Evolutionary conservation across 2,888 invertebrate genomes (phyloP), one percentile per base, ranked within the genome.

Genomic region (Oscheius myriophilus): DNA sequence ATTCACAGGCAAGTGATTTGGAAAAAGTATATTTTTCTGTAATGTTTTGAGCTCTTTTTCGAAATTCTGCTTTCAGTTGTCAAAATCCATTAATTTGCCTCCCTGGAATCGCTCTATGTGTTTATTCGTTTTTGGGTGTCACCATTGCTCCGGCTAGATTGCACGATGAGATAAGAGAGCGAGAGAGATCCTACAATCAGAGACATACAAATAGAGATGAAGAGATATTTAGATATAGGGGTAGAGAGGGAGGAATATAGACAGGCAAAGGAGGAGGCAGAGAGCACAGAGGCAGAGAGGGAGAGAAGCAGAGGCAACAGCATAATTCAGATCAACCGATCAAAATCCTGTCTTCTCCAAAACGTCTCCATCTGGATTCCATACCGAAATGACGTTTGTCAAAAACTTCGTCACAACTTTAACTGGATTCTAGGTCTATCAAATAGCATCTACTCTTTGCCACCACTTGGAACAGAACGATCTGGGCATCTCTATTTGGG

Each of bases 301-400:
- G n/a, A n/a, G n/a, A n/a, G n/a, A n/a, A n/a, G n/a, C n/a, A n/a
- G n/a, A n/a, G n/a, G n/a, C n/a, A n/a, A n/a, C n/a, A n/a, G n/a
- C n/a, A n/a, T n/a, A n/a, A n/a, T 70, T 18, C 87, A 90, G 88
- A 89, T 91, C 54, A 90, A 89, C 43, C 67, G 67, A 18, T 67
- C 80, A 1, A 78, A 74, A 55, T 73, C 76, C 9, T 73, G 70
- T 41, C 66, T 80, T 11, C 77, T 76, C 58, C 70, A 74, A 54
- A 80, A 80, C 59, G 61, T 69, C 1, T 58, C 70, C 33, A 72
- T 80, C 21, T 80, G 80, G 80, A 74, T 74, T 42, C 78, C 78
- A 4, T 80, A 75, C 45, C 69, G 78, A 41, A 70, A 71, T 67
- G 73, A 79, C 33, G 77, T 80, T 12, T 18, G 66, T 33, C 12